Conservation (phyloP, 2,797 vertebrate species). For the Melanotaenia parkinsoni region DNA sequence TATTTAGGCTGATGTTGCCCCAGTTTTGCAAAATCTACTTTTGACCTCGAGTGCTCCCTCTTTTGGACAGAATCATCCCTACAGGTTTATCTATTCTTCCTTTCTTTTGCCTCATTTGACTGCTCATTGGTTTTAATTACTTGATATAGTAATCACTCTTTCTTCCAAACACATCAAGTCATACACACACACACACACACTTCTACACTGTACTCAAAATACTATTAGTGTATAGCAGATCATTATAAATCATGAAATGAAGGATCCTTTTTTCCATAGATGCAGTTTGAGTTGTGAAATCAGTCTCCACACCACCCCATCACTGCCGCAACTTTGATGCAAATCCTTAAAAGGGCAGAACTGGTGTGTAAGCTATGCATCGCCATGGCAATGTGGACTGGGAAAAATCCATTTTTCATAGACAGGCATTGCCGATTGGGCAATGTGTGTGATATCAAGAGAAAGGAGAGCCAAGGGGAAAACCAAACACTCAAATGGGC, state of each 20-base stretch:
- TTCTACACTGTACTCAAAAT: conserved; percentile 6
- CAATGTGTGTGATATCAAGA: conserved; percentile 74
- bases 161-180: conserved; percentile 13
- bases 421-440: conserved; percentile 59
- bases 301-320: conserved; percentile 40
- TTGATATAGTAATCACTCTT: conserved; percentile 4
- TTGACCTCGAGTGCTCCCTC: conserved; percentile 52
- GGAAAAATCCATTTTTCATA: conserved; percentile 81
- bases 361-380: conserved; percentile 68
- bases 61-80: conserved; percentile 30
- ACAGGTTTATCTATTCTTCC: not conserved
- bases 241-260: conserved; percentile 45
- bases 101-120: not conserved
- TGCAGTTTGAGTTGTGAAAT: conserved; percentile 33
- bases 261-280: conserved; percentile 23
- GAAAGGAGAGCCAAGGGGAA: conserved; percentile 58
- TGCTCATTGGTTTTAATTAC: conserved; percentile 8
- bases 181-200: conserved; percentile 2
- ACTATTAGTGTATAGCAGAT: conserved; percentile 12
- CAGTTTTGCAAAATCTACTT: conserved; percentile 62
- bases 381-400: conserved; percentile 64
- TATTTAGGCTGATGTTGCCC: conserved; percentile 62
- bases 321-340: conserved; percentile 66
- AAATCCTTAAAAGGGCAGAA: conserved; percentile 75
- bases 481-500: conserved; percentile 56